Conservation (phyloP, 1,140 invertebrate genomes). For the Belonocnema kinseyi region DNA sequence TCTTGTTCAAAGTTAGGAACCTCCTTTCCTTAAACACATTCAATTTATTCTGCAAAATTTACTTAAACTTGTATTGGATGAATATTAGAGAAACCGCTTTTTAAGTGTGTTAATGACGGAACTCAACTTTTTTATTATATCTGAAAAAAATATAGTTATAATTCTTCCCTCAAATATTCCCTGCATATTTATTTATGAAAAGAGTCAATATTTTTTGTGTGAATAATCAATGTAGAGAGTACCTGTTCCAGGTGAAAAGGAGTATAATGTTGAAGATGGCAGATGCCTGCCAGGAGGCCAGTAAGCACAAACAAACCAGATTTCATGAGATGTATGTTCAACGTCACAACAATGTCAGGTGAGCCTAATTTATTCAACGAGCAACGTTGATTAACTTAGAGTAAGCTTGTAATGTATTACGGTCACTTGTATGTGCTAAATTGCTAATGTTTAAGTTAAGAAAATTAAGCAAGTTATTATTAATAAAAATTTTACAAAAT, state of each 20-base stretch:
- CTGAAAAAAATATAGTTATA: no score
- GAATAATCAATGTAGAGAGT: background rate
- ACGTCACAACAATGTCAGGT: constrained; percentile 96
- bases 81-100: background rate
- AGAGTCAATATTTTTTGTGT: no score
- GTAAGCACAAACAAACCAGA: constrained; percentile 82
- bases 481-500: no score
- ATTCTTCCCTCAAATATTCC: no score
- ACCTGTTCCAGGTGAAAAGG: constrained; percentile 85
- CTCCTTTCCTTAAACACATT: no score
- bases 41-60: background rate
- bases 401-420: background rate
- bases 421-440: background rate
- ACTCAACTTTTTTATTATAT: no score
- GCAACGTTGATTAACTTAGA: constrained; percentile 21
- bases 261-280: constrained; percentile 96
- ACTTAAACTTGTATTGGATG: background rate
- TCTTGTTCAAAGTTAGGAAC: background rate
- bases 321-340: constrained; percentile 99
- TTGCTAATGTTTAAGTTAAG: no score
- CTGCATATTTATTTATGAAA: no score
- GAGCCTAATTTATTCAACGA: constrained; percentile 53
- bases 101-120: background rate
- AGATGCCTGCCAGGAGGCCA: constrained; percentile 86
- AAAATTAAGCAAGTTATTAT: no score